phyloP scores from a whole-genome alignment of 2,888 invertebrate species.

The Laothoe populi region DNA sequence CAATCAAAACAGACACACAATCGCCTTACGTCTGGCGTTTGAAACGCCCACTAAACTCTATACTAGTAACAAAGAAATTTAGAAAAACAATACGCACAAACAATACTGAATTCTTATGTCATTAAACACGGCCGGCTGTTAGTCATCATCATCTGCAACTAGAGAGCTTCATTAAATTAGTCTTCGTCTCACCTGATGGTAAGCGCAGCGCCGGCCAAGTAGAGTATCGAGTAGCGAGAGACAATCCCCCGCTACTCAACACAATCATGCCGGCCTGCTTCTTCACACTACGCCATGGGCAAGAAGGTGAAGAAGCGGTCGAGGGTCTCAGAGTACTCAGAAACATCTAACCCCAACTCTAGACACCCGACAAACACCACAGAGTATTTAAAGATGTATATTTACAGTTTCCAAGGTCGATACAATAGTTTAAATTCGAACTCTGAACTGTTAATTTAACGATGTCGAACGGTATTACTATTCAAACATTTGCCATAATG shows the following conservation, averaged over 20 bases:
- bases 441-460: constrained; percentile 7
- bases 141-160: too few relatives aligned
- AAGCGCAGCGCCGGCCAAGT: too few relatives aligned
- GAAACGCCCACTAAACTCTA: constrained; percentile 23
- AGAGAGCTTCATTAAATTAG: too few relatives aligned
- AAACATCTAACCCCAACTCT: too few relatives aligned
- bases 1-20: constrained; percentile 10
- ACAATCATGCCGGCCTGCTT: too few relatives aligned
- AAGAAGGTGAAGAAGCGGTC: too few relatives aligned
- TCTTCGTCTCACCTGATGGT: too few relatives aligned
- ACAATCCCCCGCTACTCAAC: too few relatives aligned
- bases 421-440: not conserved
- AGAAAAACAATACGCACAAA: not conserved
- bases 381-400: not conserved
- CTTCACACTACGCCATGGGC: too few relatives aligned
- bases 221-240: too few relatives aligned
- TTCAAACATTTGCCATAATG: constrained; percentile 18
- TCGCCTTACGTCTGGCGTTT: constrained; percentile 2
- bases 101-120: not conserved
- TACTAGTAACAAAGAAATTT: not conserved
- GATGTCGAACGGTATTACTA: constrained; percentile 5
- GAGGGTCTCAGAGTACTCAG: too few relatives aligned
- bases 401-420: not conserved
- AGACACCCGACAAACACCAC: not conserved
- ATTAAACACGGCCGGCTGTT: too few relatives aligned